Base-by-base conservation (phyloP, 1,140 invertebrate genomes). In the Dreissena rostriformis region DNA sequence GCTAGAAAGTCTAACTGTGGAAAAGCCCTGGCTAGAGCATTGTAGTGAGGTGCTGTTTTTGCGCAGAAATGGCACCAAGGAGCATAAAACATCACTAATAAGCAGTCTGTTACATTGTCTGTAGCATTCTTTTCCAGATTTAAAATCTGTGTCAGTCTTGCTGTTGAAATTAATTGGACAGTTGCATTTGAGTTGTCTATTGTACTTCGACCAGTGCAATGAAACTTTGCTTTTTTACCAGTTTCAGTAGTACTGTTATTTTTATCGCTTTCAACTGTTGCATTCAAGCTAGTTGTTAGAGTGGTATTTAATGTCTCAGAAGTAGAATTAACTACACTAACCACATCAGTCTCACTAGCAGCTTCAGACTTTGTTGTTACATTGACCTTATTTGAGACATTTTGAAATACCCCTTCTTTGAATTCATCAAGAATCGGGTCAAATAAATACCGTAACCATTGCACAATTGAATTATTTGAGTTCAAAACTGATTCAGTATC, bases 21-120 rank as follows among this genome's bases (percentile, higher is more conserved):
- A 94, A 97, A 98, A 7, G 96, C 96, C 89, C 96, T 95, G 82
- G 95, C 96, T 90, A 99, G 91, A 1, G 98, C 97, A 95, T 99
- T 99, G 87, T 97, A 98, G 92, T 97, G 95, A 7, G 97, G 97
- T 11, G 97, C 98, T 39, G 97, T 97, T 88, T 96, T 95, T 79
- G 96, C 96, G 92, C 97, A 98, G 88, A 98, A 98, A 51, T 97
- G 96, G 93, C 98, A 99, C 92, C 96, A 97, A 70, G 96, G 96
- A 0, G 97, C 97, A 94, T 97, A 99, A 93, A 99, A 99, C 82
- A 98, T 94, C 0, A 99, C 96, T 87, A 71, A 96, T 26, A 91
- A 94, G 94, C 98, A 99, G 93, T 94, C 82, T 89, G 92, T 77
- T 94, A 93, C 88, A 92, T 94, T 22, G 17, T 61, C 55, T 94